Evolutionary conservation across 2,113 vertebrate species (phyloP), one percentile per base, ranked within the genome.

Genomic region (Pseudopipra pipra): DNA sequence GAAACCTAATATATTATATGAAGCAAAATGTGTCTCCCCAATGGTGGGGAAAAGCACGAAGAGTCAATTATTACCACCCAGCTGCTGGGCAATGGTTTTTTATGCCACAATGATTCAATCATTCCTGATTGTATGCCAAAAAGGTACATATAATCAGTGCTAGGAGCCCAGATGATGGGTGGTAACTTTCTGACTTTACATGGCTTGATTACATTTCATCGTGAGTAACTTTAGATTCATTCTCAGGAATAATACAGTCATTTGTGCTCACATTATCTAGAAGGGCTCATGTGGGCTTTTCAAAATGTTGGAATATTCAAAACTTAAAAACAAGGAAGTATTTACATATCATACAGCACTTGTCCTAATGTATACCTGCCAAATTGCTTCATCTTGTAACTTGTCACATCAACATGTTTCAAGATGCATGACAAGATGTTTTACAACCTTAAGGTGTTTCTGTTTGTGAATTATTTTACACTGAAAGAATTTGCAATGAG

Each of bases 391-490:
- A 61, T 85, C 94, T 87, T 84, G 71, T 87, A 96, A 73, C 68
- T 81, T 94, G 90, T 93, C 91, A 91, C 43, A 85, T 88, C 67
- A 90, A 67, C 81, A 49, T 79, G 81, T 79, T 96, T 92, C 70
- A 93, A 89, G 83, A 94, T 82, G 84, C 65, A 81, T 66, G 68
- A 82, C 86, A 96, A 94, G 88, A 93, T 79, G 68, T 92, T 97
- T 97, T 96, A 94, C 78, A 93, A 86, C 56, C 47, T 92, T 85
- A 83, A 92, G 51, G 65, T 90, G 77, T 89, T 97, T 91, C 76
- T 96, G 41, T 90, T 96, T 92, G 88, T 77, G 80, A 90, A 95
- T 95, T 96, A 91, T 82, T 93, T 93, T 80, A 71, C 81, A 72
- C 55, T 73, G 85, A 83, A 94, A 94, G 65, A 92, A 70, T 93